Evolutionary conservation across 2,113 vertebrate genomes (phyloP).

Genomic region (Urocynchramus pylzowi): DNA sequence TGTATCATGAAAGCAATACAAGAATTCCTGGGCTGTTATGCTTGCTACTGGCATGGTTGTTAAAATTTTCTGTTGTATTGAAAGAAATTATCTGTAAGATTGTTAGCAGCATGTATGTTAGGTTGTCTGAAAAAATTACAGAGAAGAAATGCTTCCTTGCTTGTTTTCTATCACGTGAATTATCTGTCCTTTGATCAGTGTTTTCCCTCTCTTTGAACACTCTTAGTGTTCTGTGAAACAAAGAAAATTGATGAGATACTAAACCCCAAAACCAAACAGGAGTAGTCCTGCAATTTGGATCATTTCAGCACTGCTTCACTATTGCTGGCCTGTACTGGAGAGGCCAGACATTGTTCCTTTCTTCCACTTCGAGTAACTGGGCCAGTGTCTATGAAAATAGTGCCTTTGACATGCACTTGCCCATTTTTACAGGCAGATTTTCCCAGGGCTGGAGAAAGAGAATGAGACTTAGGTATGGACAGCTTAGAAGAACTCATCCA

Average conservation of each 20-base stretch:
- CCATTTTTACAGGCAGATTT: background rate
- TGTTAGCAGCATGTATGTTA: background rate
- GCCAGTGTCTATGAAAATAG: background rate
- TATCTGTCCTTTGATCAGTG: conserved; percentile 37
- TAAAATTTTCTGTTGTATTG: background rate
- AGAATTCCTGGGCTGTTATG: background rate
- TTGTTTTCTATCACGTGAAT: background rate
- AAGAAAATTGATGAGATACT: background rate
- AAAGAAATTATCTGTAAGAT: background rate
- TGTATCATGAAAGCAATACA: background rate
- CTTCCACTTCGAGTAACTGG: background rate
- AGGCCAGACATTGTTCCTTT: background rate
- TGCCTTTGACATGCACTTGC: background rate
- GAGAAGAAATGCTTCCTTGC: background rate
- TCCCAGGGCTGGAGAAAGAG: background rate
- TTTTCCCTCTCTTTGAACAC: background rate
- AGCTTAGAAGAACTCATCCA: background rate
- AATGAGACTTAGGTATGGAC: background rate
- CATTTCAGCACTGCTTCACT: background rate
- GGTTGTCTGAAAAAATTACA: background rate
- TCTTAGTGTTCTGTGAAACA: background rate
- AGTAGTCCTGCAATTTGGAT: background rate
- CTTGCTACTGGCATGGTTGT: conserved; percentile 4
- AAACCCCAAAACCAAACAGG: background rate
- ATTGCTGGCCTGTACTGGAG: background rate